Evolutionary conservation across 1,140 invertebrate species (phyloP).

Genomic region (Neotoxoptera formosana): DNA sequence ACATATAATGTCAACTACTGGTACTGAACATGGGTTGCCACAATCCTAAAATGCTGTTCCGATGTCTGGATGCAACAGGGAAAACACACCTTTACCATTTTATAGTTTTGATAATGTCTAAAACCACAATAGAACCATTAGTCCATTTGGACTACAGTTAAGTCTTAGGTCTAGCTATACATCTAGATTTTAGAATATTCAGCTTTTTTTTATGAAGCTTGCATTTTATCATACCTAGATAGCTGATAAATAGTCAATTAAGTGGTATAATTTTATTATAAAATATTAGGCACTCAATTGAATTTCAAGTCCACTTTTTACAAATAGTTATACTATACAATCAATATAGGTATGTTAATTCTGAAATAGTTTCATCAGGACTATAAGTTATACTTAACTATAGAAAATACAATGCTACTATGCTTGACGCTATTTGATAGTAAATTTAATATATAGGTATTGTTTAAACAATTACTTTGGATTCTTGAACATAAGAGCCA

Average conservation of each 20-base stretch:
- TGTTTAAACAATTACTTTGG: conserved; percentile 66
- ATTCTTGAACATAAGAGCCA: conserved; percentile 77
- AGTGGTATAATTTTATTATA: not conserved
- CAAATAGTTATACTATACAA: not conserved
- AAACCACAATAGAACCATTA: not conserved
- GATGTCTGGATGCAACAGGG: no score
- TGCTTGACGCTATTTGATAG: not conserved
- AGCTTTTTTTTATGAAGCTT: no score
- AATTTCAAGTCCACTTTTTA: not conserved
- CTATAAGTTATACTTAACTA: no score
- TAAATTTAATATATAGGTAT: not conserved
- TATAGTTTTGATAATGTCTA: not conserved
- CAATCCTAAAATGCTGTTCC: no score
- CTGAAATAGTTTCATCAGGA: not conserved
- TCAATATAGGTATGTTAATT: not conserved
- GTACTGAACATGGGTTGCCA: no score
- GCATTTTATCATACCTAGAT: not conserved
- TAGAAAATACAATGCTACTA: no score
- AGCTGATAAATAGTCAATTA: not conserved
- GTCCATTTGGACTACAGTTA: not conserved
- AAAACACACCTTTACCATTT: not conserved
- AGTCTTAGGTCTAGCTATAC: not conserved
- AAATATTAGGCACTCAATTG: not conserved
- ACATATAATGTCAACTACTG: no score
- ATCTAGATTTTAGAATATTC: no score